Conservation (phyloP, 2,113 vertebrate species). For the Motacilla tschutschensis region DNA sequence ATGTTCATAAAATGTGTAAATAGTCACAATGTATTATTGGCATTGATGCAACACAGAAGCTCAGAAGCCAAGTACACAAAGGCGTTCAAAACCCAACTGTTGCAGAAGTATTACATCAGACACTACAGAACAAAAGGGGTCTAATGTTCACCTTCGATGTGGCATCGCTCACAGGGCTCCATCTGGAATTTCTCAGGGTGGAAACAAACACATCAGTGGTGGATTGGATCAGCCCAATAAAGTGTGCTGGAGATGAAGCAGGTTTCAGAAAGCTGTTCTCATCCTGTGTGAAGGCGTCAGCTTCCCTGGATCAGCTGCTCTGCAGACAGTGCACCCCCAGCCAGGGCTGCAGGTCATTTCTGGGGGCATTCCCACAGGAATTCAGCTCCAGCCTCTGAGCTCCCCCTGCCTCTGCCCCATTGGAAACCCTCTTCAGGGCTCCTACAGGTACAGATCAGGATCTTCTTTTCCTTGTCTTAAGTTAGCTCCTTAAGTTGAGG, state of each 20-base stretch:
- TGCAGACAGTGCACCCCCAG: neutral
- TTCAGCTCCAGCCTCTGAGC: neutral
- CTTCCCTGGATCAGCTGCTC: neutral
- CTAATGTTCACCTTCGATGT: neutral
- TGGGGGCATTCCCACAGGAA: neutral
- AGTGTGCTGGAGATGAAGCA: neutral
- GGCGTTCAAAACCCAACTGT: neutral
- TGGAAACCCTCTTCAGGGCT: neutral
- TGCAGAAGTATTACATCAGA: neutral
- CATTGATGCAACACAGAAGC: neutral
- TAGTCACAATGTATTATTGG: neutral
- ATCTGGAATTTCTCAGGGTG: neutral
- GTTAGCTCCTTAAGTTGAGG: neutral
- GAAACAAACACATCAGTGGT: neutral
- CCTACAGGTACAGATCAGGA: neutral
- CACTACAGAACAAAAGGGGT: neutral
- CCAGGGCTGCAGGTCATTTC: neutral
- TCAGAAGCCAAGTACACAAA: neutral
- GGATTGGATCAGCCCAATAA: neutral
- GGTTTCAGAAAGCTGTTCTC: neutral
- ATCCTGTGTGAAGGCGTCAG: neutral
- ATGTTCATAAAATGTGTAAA: neutral
- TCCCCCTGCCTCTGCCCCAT: neutral
- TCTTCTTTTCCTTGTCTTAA: neutral
- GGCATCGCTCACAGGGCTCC: neutral